Evolutionary conservation across 2,888 invertebrate species (phyloP), one percentile per base, ranked within the genome.

Genomic region (Pachymerium ferrugineum): DNA sequence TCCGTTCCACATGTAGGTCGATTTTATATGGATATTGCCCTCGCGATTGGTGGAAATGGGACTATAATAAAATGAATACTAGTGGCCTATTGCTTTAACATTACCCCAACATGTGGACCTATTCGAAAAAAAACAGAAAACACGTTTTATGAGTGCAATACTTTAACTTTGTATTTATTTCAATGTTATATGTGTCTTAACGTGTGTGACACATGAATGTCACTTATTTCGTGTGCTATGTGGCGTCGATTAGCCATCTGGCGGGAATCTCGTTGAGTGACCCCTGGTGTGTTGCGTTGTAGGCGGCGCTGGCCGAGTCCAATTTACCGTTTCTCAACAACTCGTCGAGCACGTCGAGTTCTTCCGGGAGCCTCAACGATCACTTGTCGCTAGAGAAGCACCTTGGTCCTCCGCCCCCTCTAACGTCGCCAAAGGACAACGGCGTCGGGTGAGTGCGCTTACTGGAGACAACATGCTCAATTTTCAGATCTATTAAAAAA

Each of bases 241-340:
- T 69, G 33, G 33, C 30, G 33, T 30, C 33, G 30, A 69, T 69
- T 69, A 29, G 69, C 30, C 69, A 31, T 69, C 33, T 69, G 69
- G 69, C 31, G 12, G 54, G 54, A 54, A 54, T 54, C 54, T 54
- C 28, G 54, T 31, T 33, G 31, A 69, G 33, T 33, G 69, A 31
- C 33, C 69, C 30, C 19, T 69, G n/a, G n/a, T 35, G 35, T 71
- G 19, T 35, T 71, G 71, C 31, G 35, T 83, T 83, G 76, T 82
- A 86, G 86, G 86, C 86, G 79, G 86, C 86, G 28, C 83, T 87
- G 77, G 86, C 86, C 73, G 86, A 86, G 79, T 85, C 85, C 78
- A 86, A 86, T 79, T 83, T 86, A 81, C 84, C 85, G 77, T 85
- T 85, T 81, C 77, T 80, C 78, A 77, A 78, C 78, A 72, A 74